Conservation (phyloP, 2,888 invertebrate species). For the Dicyrtomina minuta region DNA sequence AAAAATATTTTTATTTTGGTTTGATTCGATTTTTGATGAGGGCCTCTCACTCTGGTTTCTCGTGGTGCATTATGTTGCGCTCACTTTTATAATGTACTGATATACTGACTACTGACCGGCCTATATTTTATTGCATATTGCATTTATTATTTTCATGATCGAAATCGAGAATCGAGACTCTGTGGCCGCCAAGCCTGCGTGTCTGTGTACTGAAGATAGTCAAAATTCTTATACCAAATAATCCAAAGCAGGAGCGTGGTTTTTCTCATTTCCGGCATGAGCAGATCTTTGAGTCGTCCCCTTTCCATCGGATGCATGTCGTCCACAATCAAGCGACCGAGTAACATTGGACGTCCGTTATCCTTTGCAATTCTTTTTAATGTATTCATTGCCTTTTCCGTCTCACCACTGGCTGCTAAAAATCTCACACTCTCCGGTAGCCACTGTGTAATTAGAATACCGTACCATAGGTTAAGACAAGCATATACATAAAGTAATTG, state of each 20-base stretch:
- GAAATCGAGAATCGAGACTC: too few relatives aligned
- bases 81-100: too few relatives aligned
- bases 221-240: slow-evolving; percentile 75
- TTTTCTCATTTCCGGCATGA: slow-evolving; percentile 72
- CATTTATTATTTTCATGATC: too few relatives aligned
- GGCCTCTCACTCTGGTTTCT: too few relatives aligned
- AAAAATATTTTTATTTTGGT: background rate
- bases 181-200: too few relatives aligned
- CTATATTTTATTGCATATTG: too few relatives aligned
- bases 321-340: slow-evolving; percentile 80
- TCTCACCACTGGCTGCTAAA: slow-evolving; percentile 81
- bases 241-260: slow-evolving; percentile 89
- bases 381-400: slow-evolving; percentile 80
- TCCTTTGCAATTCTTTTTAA: slow-evolving; percentile 82
- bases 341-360: slow-evolving; percentile 84
- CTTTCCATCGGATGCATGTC: slow-evolving; percentile 61
- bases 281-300: slow-evolving; percentile 70
- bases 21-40: background rate
- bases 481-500: too few relatives aligned
- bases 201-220: background rate
- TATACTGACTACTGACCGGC: too few relatives aligned
- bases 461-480: too few relatives aligned
- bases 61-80: background rate
- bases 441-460: slow-evolving; percentile 64
- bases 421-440: slow-evolving; percentile 89